These are phyloP conservation scores for Ctenopoma multispine DNA, from an alignment of 2,797 vertebrate species.

Conservation along the genomic window DNA sequence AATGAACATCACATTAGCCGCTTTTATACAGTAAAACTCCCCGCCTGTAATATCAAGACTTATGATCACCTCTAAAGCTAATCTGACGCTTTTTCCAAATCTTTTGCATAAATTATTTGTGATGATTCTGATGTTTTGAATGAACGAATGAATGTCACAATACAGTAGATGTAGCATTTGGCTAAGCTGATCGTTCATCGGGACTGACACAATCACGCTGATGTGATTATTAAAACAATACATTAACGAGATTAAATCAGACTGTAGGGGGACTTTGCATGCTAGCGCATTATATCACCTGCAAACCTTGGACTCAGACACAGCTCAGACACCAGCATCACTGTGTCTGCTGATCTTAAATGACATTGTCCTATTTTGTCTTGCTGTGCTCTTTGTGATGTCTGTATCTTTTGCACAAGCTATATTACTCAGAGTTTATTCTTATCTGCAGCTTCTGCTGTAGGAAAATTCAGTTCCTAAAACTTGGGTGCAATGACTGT, in stretches of 20 bases:
- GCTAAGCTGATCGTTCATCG: not conserved
- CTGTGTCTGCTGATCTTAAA: not conserved
- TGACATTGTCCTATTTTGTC: not conserved
- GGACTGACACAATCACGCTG: not conserved
- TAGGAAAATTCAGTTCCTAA: slow-evolving; percentile 27
- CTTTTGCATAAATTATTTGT: no score
- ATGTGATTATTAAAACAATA: not conserved
- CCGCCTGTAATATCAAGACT: no score
- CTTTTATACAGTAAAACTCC: no score
- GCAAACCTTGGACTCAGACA: slow-evolving; percentile 4
- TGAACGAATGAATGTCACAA: not conserved
- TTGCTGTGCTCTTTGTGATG: not conserved
- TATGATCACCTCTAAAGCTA: no score
- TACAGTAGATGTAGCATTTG: not conserved
- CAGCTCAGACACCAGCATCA: not conserved
- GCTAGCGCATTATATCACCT: not conserved
- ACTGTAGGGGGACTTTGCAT: not conserved
- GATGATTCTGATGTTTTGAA: not conserved
- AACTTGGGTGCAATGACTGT: slow-evolving; percentile 28
- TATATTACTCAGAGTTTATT: slow-evolving; percentile 25
- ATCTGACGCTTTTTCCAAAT: no score
- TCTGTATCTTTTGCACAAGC: slow-evolving; percentile 6
- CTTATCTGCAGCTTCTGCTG: slow-evolving; percentile 15
- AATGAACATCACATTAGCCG: no score
- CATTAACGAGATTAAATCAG: slow-evolving; percentile 5